phyloP scores from a whole-genome alignment of 2,888 invertebrate genomes.

The Pseudeuparius sepicola region DNA sequence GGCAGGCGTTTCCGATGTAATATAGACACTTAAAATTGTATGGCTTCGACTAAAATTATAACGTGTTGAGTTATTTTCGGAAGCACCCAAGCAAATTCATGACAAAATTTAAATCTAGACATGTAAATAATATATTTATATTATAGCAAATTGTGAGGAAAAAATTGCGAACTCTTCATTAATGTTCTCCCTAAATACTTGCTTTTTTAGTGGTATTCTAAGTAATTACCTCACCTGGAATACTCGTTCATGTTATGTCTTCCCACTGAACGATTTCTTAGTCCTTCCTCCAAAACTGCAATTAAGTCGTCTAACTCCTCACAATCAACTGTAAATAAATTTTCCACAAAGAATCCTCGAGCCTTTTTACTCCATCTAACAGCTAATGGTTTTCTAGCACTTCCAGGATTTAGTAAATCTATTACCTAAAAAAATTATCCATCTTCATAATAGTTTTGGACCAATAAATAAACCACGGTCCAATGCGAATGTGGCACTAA shows the following conservation, averaged over 20 bases:
- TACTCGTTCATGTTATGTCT: constrained; percentile 89
- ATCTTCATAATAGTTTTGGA: no score
- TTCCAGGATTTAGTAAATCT: constrained; percentile 84
- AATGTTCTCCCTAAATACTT: no score
- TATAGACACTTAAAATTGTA: constrained; percentile 81
- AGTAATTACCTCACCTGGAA: no score
- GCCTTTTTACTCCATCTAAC: constrained; percentile 93
- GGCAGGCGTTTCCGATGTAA: constrained; percentile 75
- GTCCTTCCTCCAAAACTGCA: constrained; percentile 91
- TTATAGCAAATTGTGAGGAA: no score
- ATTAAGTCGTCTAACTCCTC: constrained; percentile 85
- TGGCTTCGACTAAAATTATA: constrained; percentile 58
- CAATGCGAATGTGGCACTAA: no score
- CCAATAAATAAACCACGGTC: no score
- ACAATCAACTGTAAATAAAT: constrained; percentile 91
- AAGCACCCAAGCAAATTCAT: no score
- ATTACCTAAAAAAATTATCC: constrained; percentile 74
- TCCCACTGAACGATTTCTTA: constrained; percentile 83
- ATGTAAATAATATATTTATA: no score
- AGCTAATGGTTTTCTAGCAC: constrained; percentile 68
- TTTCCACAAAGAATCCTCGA: constrained; percentile 89
- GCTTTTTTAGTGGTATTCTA: no score
- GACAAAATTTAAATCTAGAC: no score
- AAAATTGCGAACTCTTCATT: no score
- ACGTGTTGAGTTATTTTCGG: no score